Evolutionary conservation across 2,113 vertebrate species (phyloP), one percentile per base, ranked within the genome.

Genomic region (Lagopus muta): DNA sequence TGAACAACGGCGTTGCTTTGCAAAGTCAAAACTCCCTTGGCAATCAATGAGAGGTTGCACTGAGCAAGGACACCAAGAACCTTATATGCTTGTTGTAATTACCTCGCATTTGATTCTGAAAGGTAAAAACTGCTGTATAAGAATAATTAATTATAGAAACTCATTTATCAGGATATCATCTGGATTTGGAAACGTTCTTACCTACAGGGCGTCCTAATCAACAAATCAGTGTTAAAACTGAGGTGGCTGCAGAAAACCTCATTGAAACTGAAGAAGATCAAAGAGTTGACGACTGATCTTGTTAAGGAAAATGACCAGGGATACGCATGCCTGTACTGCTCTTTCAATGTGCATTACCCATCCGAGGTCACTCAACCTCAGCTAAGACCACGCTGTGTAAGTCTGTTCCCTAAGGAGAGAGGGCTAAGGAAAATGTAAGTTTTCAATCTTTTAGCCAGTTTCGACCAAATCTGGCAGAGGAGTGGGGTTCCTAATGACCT

Each of bases 321-420:
- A 88, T 6, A 91, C 42, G 64, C 47, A 55, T 77, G 78, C 47
- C 82, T 82, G 81, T 58, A 24, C 40, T 57, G 21, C 40, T 55
- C 65, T 80, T 57, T 62, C 57, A 91, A 45, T 20, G 18, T 32
- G 30, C 71, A 80, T 82, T 57, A 66, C 48, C 11, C 45, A 67
- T 32, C 22, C 30, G 69, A 92, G 94, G 52, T 67, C 77, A 38
- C 52, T 30, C 72, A 40, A 34, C 47, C 57, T 42, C 73, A n/a
- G 71, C 67, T 54, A 20, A 71, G 50, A 86, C 73, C 45, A 22
- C 50, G 48, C 61, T 38, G 40, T 8, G 60, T 15, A 58, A 80
- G 64, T 66, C 88, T 80, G 64, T 82, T 82, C 90, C 27, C 92
- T 77, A 80, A 91, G 75, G 82, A 88, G 20, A 91, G 50, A 80